Conservation (phyloP, 2,888 invertebrate species). For the Lasius fuliginosus region DNA sequence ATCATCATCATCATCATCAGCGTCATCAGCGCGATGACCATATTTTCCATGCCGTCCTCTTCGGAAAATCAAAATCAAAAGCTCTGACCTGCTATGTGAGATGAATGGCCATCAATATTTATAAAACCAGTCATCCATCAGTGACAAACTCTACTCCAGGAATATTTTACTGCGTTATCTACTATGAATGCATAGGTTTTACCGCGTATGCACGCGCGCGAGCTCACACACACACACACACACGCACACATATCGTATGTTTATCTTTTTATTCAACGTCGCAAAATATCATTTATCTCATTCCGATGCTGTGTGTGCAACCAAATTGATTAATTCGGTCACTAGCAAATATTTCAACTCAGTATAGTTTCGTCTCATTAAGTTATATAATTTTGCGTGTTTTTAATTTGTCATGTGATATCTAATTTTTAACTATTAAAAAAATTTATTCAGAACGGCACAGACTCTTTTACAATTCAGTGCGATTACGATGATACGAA, state of each 20-base stretch:
- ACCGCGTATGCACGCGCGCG: neutral
- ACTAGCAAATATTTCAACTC: neutral
- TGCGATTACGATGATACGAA: neutral
- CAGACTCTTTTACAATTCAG: neutral
- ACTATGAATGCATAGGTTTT: slow-evolving; percentile 38
- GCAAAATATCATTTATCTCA: slow-evolving; percentile 37
- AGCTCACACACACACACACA: neutral
- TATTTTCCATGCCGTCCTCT: slow-evolving; percentile 7
- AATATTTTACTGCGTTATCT: slow-evolving; percentile 44
- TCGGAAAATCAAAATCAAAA: slow-evolving; percentile 56
- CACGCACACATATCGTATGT: neutral
- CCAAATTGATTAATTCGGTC: slow-evolving; percentile 14
- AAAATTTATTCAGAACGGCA: neutral
- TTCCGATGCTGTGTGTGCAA: neutral
- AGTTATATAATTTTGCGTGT: neutral
- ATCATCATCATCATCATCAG: slow-evolving; percentile 49
- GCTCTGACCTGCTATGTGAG: slow-evolving; percentile 31
- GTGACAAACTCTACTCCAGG: slow-evolving; percentile 44
- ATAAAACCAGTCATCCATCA: slow-evolving; percentile 74
- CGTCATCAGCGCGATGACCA: slow-evolving; percentile 37
- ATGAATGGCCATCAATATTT: slow-evolving; percentile 73
- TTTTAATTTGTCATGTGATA: neutral
- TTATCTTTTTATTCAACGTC: slow-evolving; percentile 43
- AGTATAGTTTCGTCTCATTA: neutral
- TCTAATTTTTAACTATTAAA: neutral